Base-by-base conservation (phyloP, 2,113 vertebrate genomes). In the Sinocyclocheilus anshuiensis region DNA sequence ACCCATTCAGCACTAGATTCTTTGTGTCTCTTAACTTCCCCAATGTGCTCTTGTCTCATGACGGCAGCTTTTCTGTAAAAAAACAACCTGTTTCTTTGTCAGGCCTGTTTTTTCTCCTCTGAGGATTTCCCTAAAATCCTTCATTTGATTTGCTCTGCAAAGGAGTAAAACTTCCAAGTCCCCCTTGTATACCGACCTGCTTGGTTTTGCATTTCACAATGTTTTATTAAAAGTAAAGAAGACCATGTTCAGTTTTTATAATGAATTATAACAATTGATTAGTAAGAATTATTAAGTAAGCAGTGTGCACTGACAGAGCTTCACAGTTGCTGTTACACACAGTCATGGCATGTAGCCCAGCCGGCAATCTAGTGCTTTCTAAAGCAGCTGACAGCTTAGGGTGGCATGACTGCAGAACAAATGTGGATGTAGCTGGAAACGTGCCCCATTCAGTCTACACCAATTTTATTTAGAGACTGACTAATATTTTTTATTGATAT, bases 301-400 rank as follows among this genome's bases (percentile, higher is more conserved):
- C 9, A 33, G 53, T 33, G 29, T 13, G 50, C 26, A 18, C 10
- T 22, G 26, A 59, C 53, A 10, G 50, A 78, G 20, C 26, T 57
- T 36, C 18, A 78, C 53, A 36, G 77, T 36, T 20, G 2, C 29
- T 12, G 76, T 74, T 13, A 71, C 42, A 71, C 26, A 13, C 33
- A 45, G 16, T 16, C 36, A 53, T 72, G 81, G 86, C 80, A 39
- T 72, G 15, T 10, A 45, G 22, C 75, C 71, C 81, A 71, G 74
- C 53, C 53, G 79, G 55, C 26, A 48, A 50, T 69, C 39, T 67
- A 72, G 50, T 8, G 24, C 65, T 79, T 86, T 84, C 80, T 74
- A 86, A 45, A 86, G 42, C 82, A 39, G 76, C 69, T 87, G 50
- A 71, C 12, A 29, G 45, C 3, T 24, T 22, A 8, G 7, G 77